Evolutionary conservation across 92 coral and sea anemone species (phyloP).

Genomic region (Porites rus): DNA sequence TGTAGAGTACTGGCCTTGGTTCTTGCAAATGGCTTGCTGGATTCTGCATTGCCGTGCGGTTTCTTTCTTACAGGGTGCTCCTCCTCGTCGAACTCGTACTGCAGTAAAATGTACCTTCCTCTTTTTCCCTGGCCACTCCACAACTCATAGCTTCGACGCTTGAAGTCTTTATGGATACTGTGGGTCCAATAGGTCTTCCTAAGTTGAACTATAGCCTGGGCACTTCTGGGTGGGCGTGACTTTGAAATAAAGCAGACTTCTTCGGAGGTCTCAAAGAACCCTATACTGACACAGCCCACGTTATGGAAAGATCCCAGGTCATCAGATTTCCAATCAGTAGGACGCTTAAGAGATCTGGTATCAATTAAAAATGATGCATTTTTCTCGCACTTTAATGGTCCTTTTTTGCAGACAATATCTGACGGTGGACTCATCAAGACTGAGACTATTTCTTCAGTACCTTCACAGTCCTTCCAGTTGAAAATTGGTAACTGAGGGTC

Average conservation of each 20-base stretch:
- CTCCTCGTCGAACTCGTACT: no score
- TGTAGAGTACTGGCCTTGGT: neutral
- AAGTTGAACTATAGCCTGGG: neutral
- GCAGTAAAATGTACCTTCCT: no score
- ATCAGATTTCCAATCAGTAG: slow-evolving; percentile 10
- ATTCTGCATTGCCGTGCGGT: slow-evolving; percentile 27
- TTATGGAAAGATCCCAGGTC: slow-evolving; percentile 12
- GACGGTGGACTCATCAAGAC: neutral
- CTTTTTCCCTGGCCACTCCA: slow-evolving; percentile 6
- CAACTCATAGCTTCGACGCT: slow-evolving; percentile 3
- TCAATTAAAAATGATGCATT: slow-evolving; percentile 18
- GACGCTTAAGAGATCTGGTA: neutral
- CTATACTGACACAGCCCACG: neutral
- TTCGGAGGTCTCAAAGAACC: no score
- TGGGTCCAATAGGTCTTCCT: slow-evolving; percentile 16
- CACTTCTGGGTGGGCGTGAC: neutral
- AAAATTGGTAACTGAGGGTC: neutral
- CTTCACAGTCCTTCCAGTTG: slow-evolving; percentile 13
- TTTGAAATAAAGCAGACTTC: slow-evolving; percentile 2
- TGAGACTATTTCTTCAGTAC: neutral
- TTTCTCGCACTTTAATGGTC: slow-evolving; percentile 1
- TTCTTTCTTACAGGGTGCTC: slow-evolving; percentile 12
- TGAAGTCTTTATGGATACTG: neutral
- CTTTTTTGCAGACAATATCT: slow-evolving; percentile 1
- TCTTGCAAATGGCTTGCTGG: slow-evolving; percentile 4